phyloP scores from a whole-genome alignment of 1,140 invertebrate genomes.

The Cydia fagiglandana region DNA sequence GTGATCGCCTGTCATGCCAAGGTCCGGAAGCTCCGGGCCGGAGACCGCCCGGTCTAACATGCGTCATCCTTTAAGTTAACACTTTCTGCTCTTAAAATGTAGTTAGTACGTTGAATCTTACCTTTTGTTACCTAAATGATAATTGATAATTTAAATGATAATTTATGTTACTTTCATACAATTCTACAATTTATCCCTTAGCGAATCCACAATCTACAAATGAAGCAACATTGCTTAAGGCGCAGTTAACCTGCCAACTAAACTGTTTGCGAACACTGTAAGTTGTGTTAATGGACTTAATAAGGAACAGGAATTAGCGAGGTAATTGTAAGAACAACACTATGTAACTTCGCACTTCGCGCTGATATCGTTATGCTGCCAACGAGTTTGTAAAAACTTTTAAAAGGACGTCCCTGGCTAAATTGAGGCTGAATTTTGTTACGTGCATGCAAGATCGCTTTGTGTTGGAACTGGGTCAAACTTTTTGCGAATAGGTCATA shows the following conservation, averaged over 20 bases:
- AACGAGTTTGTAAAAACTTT: not conserved
- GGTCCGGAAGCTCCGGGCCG: too few relatives aligned
- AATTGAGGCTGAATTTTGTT: not conserved
- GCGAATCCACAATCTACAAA: not conserved
- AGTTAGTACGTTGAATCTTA: too few relatives aligned
- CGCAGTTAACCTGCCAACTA: not conserved
- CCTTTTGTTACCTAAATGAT: too few relatives aligned
- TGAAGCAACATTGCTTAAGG: not conserved
- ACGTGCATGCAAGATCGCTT: not conserved
- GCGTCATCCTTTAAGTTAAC: too few relatives aligned
- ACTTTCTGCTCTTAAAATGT: too few relatives aligned
- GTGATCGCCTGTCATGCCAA: too few relatives aligned
- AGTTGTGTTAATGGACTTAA: not conserved
- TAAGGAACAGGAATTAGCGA: not conserved
- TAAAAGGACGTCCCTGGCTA: not conserved
- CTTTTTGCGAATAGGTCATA: too few relatives aligned
- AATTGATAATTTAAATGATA: too few relatives aligned
- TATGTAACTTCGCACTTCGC: not conserved
- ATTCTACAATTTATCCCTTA: not conserved
- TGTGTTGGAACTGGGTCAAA: too few relatives aligned
- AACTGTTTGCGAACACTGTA: not conserved
- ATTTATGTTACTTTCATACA: not conserved
- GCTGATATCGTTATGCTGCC: not conserved
- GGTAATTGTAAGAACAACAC: conserved; percentile 1
- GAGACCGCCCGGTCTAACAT: too few relatives aligned